Evolutionary conservation across 1,140 invertebrate species (phyloP).

Genomic region (Nephila pilipes): DNA sequence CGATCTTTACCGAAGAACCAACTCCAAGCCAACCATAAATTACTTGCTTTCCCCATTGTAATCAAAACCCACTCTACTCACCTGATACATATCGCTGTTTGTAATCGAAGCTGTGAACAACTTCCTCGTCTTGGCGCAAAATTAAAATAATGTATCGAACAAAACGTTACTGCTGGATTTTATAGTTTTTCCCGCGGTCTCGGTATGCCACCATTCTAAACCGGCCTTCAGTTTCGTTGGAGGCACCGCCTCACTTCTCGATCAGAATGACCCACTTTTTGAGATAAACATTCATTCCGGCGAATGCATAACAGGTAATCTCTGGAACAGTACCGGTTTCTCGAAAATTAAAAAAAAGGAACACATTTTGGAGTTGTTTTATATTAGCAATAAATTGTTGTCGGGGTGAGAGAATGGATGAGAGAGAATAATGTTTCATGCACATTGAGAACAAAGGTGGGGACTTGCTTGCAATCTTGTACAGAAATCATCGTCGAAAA

Average conservation of each 20-base stretch:
- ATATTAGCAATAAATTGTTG: not conserved
- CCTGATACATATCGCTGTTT: not conserved
- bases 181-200: slow-evolving; percentile 39
- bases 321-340: slow-evolving; percentile 36
- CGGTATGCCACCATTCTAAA: slow-evolving; percentile 42
- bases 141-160: not conserved
- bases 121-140: not conserved
- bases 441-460: not conserved
- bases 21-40: not conserved
- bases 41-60: not conserved
- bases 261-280: slow-evolving; percentile 36
- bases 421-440: no score
- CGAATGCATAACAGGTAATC: not conserved
- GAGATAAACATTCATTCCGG: slow-evolving; percentile 31
- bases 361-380: not conserved
- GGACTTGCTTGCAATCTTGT: not conserved
- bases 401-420: not conserved
- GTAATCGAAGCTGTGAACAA: not conserved
- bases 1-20: not conserved
- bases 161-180: not conserved
- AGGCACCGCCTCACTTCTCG: slow-evolving; percentile 50
- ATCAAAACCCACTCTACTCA: not conserved
- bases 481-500: not conserved
- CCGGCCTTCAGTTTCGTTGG: slow-evolving; percentile 6
- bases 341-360: not conserved